A percentile compares a stretch with the other conserved stretches of the same genome.
Conservation (phyloP, 2,113 vertebrate species). For the Ploceus nigricollis region DNA sequence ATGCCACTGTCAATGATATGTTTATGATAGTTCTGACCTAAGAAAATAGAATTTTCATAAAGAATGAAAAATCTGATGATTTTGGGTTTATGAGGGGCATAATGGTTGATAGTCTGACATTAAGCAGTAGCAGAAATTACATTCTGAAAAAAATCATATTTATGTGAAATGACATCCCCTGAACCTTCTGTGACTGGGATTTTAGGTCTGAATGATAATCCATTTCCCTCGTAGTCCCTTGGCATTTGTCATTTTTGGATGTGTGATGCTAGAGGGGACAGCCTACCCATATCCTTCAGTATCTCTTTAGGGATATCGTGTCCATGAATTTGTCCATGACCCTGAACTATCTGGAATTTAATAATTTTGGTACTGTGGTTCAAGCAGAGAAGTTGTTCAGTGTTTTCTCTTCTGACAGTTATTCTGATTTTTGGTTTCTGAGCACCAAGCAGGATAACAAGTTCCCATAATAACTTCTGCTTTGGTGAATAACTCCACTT, state of each 20-base stretch:
- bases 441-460: background rate
- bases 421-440: background rate
- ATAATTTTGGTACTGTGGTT: background rate
- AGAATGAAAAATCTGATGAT: background rate
- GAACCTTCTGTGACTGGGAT: background rate
- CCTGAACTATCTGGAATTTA: background rate
- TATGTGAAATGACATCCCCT: background rate
- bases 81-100: background rate
- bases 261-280: background rate
- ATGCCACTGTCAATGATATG: background rate
- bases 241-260: background rate
- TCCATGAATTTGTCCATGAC: background rate
- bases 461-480: background rate
- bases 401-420: background rate
- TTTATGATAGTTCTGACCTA: background rate
- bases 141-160: background rate
- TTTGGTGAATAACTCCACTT: background rate
- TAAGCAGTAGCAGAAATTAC: background rate
- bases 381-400: background rate
- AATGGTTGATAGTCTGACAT: background rate
- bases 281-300: background rate
- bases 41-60: background rate
- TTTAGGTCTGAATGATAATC: background rate
- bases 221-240: background rate
- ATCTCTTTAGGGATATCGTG: background rate